Percentiles rank a stretch among this genome's conserved stretches.
Evolutionary conservation across 2,113 vertebrate species (phyloP).

Genomic region (Clarias macrocephalus): DNA sequence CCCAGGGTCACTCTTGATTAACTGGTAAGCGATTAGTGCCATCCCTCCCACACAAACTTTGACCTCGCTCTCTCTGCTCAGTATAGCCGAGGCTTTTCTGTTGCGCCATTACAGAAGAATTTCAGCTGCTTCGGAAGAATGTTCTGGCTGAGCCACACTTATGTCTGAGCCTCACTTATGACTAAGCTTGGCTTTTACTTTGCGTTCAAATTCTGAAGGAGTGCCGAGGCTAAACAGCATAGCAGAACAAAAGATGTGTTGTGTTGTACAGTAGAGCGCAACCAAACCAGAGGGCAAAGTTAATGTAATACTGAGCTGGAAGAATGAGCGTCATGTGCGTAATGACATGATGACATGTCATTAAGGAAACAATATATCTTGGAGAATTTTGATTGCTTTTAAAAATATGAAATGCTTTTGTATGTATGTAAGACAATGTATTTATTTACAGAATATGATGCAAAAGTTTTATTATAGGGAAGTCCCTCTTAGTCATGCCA

Average conservation of each 20-base stretch:
- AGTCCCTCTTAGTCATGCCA: neutral
- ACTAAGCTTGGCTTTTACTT: constrained; percentile 60
- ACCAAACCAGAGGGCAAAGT: neutral
- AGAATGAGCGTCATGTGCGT: neutral
- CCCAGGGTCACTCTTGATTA: neutral
- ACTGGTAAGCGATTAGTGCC: neutral
- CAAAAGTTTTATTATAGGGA: neutral
- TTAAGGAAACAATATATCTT: neutral
- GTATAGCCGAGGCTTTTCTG: neutral
- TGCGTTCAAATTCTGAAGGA: constrained; percentile 56
- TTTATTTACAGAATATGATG: neutral
- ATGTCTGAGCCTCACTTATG: constrained; percentile 65
- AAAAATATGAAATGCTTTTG: neutral
- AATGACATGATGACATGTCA: neutral
- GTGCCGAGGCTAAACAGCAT: constrained; percentile 17
- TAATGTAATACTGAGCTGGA: neutral
- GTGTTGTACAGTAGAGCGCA: neutral
- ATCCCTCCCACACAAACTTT: neutral
- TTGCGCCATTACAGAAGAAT: neutral
- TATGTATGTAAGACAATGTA: too few relatives aligned
- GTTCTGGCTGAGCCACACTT: constrained; percentile 63
- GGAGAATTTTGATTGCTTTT: neutral
- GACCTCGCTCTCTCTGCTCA: neutral
- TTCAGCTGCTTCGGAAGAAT: constrained; percentile 62
- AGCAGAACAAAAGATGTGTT: neutral